Evolutionary conservation across 1,140 invertebrate species (phyloP), one percentile per base, ranked within the genome.

Genomic region (Globodera ellingtonae): DNA sequence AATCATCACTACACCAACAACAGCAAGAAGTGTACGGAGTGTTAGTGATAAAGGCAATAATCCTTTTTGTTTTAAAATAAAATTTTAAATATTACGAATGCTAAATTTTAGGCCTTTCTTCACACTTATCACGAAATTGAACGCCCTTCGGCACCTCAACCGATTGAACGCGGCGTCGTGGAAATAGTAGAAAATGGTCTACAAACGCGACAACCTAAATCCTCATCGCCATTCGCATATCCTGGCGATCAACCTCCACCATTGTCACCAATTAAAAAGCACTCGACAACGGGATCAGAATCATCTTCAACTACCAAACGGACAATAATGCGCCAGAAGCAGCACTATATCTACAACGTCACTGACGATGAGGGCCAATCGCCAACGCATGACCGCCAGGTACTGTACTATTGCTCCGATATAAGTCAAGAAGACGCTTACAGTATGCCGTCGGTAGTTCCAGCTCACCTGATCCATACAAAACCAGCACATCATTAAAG

Each of bases 271-370:
- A 59, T 59, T 59, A 76, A 75, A n/a, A 75, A 62, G 66, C 21
- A 48, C 50, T 69, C 75, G 21, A 77, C 62, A 35, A 77, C 62
- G 15, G 65, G 56, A n/a, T 13, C 62, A 15, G 67, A 70, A 47
- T 77, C 75, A 10, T 65, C 69, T 10, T 65, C 62, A 65, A 77
- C 62, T 15, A 50, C 15, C n/a, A 77, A 66, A 77, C 52, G 46
- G 62, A 9, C 15, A 72, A 18, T 46, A 21, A 65, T 21, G 6
- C 52, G 46, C 35, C 56, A 59, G 35, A 47, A 69, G 4, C 75
- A 62, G 48, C 75, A 77, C 69, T 77, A 77, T 47, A 77, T 77
- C 47, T 77, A 77, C 50, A 77, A 77, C 21, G 75, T 77, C 21
- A 77, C 75, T n/a, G 75, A 77, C 9, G 75, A 77, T 35, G 67